These are phyloP conservation scores for Orius insidiosus DNA, from an alignment of 1,140 invertebrate species.

Conservation along the genomic window DNA sequence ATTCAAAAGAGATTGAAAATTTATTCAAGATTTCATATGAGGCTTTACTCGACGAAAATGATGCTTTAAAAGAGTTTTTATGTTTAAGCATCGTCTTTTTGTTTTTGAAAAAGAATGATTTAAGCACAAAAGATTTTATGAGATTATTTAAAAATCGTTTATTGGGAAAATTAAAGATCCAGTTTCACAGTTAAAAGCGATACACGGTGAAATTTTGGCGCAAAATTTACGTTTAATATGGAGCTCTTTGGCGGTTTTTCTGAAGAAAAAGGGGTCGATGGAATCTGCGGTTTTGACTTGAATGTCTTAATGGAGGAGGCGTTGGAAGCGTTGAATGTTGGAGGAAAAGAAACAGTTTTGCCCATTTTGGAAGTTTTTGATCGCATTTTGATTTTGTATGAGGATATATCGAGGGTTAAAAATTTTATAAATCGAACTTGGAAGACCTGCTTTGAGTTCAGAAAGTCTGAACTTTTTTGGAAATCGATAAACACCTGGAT, in stretches of 20 bases:
- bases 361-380: constrained; percentile 15
- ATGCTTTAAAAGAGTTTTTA: background rate
- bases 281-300: background rate
- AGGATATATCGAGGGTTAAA: background rate
- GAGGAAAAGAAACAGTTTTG: constrained; percentile 16
- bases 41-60: background rate
- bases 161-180: too few relatives aligned
- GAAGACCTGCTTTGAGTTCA: constrained; percentile 16
- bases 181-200: too few relatives aligned
- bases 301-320: constrained; percentile 12
- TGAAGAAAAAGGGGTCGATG: background rate
- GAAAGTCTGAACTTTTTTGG: constrained; percentile 24
- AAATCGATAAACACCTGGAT: constrained; percentile 19
- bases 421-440: constrained; percentile 8
- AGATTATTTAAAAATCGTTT: constrained; percentile 1
- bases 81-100: background rate
- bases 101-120: background rate
- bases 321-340: constrained; percentile 18
- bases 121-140: background rate
- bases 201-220: background rate
- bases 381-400: constrained; percentile 9
- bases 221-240: background rate
- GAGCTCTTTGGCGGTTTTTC: constrained; percentile 1
- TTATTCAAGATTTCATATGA: too few relatives aligned
- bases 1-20: too few relatives aligned